Evolutionary conservation across 1,140 invertebrate genomes (phyloP), one percentile per base, ranked within the genome.

Genomic region (Drosophila sulfurigaster): DNA sequence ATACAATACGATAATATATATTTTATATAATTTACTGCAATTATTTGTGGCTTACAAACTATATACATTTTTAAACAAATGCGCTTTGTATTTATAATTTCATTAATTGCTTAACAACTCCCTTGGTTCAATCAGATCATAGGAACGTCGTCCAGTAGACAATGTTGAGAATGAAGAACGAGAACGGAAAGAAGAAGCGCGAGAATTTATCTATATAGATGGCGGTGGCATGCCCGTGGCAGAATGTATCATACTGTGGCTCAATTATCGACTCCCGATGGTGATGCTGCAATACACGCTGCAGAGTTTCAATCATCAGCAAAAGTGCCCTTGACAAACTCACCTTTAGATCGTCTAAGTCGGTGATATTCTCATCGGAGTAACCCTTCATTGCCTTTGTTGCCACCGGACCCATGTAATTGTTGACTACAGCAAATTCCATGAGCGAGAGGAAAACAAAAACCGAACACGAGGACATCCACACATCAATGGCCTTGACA

Each of bases 391-490:
- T 97, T 5, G 96, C 96, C 92, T 97, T 97, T 20, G 96, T 97
- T 20, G 96, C 96, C 0, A 97, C 94, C 0, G 96, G 96, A 0
- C 97, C 97, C 96, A 98, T 97, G 92, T 97, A 97, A 92, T 97
- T 97, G 91, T 98, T 98, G 20, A 98, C 97, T 1, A 98, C 95
- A 1, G 97, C 97, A 91, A 98, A 98, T 93, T 98, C 97, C 95
- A 98, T 97, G 1, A 98, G 93, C 0, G 97, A 98, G n/a, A 97
- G 94, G 92, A 98, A 98, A 3, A 98, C 97, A 91, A 98, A 98
- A 15, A 98, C 96, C 15, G 97, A 98, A 92, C 97, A 98, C 5
- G 96, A 97, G 0, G 97, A 97, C 97, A 98, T 98, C 96, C 97
- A 98, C 0, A 98, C 96, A 92, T 98, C 97, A 65, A 98, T 98